Percentiles rank a stretch among this genome's conserved stretches.
These are phyloP conservation scores for Sinodicranocentrus sp. DNA, from an alignment of 2,888 invertebrate species.

Conservation along the genomic window DNA sequence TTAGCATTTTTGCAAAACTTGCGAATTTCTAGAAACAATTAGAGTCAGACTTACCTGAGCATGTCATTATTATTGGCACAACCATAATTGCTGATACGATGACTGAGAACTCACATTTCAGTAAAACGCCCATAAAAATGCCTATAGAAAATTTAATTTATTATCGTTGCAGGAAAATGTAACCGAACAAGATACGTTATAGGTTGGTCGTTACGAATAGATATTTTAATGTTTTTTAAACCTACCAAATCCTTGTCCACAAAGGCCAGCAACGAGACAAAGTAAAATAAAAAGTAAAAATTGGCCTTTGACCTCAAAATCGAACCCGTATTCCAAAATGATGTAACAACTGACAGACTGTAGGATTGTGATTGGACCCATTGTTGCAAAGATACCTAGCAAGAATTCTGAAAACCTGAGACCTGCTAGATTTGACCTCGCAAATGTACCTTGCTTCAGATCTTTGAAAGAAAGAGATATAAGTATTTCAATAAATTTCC, in stretches of 20 bases:
- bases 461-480: slow-evolving; percentile 10
- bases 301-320: slow-evolving; percentile 50
- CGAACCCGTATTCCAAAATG: slow-evolving; percentile 29
- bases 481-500: background rate
- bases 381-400: slow-evolving; percentile 48
- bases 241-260: slow-evolving; percentile 61
- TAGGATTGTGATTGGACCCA: slow-evolving; percentile 42
- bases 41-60: slow-evolving; percentile 60
- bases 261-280: slow-evolving; percentile 54
- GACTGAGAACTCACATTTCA: slow-evolving; percentile 55
- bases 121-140: slow-evolving; percentile 49
- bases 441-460: slow-evolving; percentile 55
- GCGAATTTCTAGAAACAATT: background rate
- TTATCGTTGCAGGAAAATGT: too few species aligned
- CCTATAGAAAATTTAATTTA: slow-evolving; percentile 9
- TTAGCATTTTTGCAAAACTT: background rate
- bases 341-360: slow-evolving; percentile 54
- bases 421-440: slow-evolving; percentile 51
- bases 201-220: background rate
- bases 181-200: background rate
- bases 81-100: slow-evolving; percentile 62
- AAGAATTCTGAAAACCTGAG: slow-evolving; percentile 53
- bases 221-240: background rate
- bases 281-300: slow-evolving; percentile 34
- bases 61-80: slow-evolving; percentile 51